Evolutionary conservation across 2,888 invertebrate species (phyloP), one percentile per base, ranked within the genome.

Genomic region (Rhingia campestris): DNA sequence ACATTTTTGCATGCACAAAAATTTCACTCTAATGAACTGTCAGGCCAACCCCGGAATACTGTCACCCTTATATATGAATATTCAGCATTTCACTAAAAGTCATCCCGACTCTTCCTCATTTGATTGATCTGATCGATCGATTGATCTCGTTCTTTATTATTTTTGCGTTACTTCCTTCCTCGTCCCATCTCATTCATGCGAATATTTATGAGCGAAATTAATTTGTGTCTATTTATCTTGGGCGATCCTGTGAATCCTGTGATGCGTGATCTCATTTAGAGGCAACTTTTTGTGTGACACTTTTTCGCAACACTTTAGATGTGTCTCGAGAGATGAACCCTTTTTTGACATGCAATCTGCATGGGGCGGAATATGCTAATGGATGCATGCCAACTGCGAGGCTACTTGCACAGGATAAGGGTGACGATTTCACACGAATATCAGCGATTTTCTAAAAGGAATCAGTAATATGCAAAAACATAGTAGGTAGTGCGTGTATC

Each of bases 351-450:
- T 47, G 67, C 64, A 43, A 73, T 82, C 69, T 69, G 66, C 35
- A 56, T 35, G 51, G 67, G 80, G 79, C 79, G 56, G 67, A 61
- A 67, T 79, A 79, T 82, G 82, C 79, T 79, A 82, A 82, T 82
- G 51, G 67, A 10, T 67, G 61, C 56, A 51, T 47, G 30, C 14
- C 22, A 43, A 32, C 10, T 49, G 45, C 0, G 12, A 41, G 43
- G 56, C 30, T n/a, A 35, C 35, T 41, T n/a, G 35, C 32, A 32
- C 10, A 10, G 41, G 6, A 43, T 14, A 72, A 69, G 79, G 73
- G 82, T 64, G 82, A 82, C 67, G 67, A 63, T 79, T 81, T 82
- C 82, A 82, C 82, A 82, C 82, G 79, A 79, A 63, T 79, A 82
- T 82, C 79, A 67, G 14, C 63, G 66, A 79, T 81, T 81, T 79